phyloP scores from a whole-genome alignment of 2,797 vertebrate genomes.

The Pampus argenteus region DNA sequence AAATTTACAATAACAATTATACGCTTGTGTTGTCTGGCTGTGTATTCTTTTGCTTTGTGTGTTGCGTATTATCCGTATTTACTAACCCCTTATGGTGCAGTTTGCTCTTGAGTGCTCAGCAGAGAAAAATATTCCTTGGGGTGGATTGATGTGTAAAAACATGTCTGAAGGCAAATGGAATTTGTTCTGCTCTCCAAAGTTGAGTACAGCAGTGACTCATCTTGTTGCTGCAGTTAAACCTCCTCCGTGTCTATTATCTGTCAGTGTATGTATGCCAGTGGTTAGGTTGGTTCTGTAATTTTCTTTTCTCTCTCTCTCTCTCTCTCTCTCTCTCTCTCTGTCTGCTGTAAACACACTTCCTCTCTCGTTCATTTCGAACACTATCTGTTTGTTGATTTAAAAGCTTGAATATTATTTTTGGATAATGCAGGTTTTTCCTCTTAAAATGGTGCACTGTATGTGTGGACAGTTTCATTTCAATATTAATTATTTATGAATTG shows the following conservation, averaged over 20 bases:
- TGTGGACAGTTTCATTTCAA: not conserved
- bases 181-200: constrained; percentile 55
- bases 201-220: constrained; percentile 54
- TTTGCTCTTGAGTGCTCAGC: constrained; percentile 28
- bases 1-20: constrained; percentile 32
- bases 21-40: constrained; percentile 10
- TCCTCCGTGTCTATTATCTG: constrained; percentile 25
- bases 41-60: constrained; percentile 16
- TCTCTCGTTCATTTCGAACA: constrained; percentile 1
- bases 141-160: constrained; percentile 75
- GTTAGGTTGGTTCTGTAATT: constrained; percentile 10
- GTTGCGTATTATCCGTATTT: constrained; percentile 36
- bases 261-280: not conserved
- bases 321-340: not conserved
- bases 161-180: constrained; percentile 75
- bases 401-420: constrained; percentile 27
- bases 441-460: not conserved
- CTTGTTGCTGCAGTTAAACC: constrained; percentile 39
- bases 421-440: not conserved
- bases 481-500: not conserved
- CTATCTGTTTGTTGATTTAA: constrained; percentile 24
- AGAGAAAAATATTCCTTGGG: constrained; percentile 51
- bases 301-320: not conserved
- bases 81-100: constrained; percentile 22
- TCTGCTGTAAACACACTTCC: constrained; percentile 6